Base-by-base conservation (phyloP, 2,797 vertebrate species). In the Fringilla coelebs region DNA sequence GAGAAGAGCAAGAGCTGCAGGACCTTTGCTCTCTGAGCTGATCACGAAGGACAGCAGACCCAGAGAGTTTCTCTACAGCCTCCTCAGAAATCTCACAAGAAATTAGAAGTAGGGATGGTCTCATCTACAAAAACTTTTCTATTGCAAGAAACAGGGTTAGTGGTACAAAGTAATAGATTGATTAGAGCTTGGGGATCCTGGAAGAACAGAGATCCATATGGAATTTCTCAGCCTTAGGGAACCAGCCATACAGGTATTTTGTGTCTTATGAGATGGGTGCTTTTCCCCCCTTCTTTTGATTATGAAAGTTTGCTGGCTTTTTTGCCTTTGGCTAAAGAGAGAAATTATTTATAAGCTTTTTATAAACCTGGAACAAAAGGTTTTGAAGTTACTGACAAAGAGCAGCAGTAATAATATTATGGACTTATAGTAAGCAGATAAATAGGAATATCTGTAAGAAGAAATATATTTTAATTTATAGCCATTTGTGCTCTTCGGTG, bases 31-130 rank as follows among this genome's bases (percentile, higher is more conserved):
- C 61, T 93, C 97, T 97, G 91, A 92, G 67, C 90, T 11, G 40
- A 97, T 98, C 94, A 94, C 87, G 78, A 98, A 97, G 85, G 75
- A 95, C 88, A 96, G 96, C 85, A 96, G 91, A 84, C 96, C 96
- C 93, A 62, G 81, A 96, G 93, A 29, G 71, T 70, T 22, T 54
- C 96, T 97, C 96, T 97, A 92, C 97, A 98, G 94, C 96, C 91
- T 98, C 9, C 75, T 58, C 49, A 41, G 54, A 73, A 91, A 94
- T 52, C 74, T 93, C 92, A 51, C 95, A 97, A 97, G 97, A 93
- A 96, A 97, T 96, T 85, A 96, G 88, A 94, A 95, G 92, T 90
- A 85, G 88, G 74, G 79, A 84, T 91, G 52, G 49, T 79, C 57
- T 90, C 60, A 55, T 92, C 67, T 88, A 72, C 20, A 40, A 28